phyloP scores from a whole-genome alignment of 2,888 invertebrate species.

The Quadroppia sp. region DNA sequence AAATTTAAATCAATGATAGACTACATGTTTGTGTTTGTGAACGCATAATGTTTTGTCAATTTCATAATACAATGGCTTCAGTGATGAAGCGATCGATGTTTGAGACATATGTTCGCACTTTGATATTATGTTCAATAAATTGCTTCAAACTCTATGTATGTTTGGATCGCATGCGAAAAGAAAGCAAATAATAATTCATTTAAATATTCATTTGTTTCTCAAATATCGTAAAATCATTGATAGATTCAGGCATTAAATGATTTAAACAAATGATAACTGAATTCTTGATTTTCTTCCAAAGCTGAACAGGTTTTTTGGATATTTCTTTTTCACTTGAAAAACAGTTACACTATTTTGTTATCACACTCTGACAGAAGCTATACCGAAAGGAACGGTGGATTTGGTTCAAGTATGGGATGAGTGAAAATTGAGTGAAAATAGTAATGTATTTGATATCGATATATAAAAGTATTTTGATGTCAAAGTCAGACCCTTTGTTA shows the following conservation, averaged over 20 bases:
- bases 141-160: too few species aligned
- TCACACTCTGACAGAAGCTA: too few species aligned
- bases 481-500: not conserved
- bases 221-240: not conserved
- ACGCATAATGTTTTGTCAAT: not conserved
- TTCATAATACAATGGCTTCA: not conserved
- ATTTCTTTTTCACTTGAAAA: not conserved
- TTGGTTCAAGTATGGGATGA: not conserved
- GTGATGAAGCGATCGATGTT: not conserved
- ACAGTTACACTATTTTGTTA: not conserved
- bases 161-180: not conserved
- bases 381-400: not conserved
- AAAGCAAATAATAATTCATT: not conserved
- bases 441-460: too few species aligned
- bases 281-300: not conserved
- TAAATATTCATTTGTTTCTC: not conserved
- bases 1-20: slow-evolving; percentile 10
- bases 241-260: not conserved
- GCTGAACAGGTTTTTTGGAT: not conserved
- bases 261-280: not conserved
- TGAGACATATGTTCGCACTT: too few species aligned
- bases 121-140: too few species aligned
- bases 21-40: not conserved
- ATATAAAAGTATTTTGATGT: not conserved
- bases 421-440: not conserved